A percentile compares a stretch with the other conserved stretches of the same genome.
Conservation (phyloP, 2,888 invertebrate genomes). For the Agrotis ipsilon region DNA sequence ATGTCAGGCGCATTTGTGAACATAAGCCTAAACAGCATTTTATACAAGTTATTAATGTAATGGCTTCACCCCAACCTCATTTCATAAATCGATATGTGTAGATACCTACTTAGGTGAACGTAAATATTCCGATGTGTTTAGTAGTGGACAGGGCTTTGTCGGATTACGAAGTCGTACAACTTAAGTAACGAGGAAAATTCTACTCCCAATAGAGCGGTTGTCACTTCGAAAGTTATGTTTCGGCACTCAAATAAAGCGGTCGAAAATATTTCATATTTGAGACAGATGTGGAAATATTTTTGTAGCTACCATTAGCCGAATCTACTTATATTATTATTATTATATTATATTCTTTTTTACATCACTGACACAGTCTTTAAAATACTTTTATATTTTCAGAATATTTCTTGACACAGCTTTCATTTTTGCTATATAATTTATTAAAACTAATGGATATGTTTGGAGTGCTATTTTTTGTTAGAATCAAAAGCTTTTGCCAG, state of each 20-base stretch:
- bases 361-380: not conserved
- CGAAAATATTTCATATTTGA: not conserved
- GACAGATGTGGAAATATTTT: too few relatives aligned
- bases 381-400: not conserved
- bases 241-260: not conserved
- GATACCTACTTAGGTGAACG: slow-evolving; percentile 4
- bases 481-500: too few relatives aligned
- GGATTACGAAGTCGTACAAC: not conserved
- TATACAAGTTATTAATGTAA: slow-evolving; percentile 23
- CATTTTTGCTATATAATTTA: too few relatives aligned
- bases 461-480: too few relatives aligned
- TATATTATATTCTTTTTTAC: too few relatives aligned
- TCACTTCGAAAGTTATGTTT: not conserved
- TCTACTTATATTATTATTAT: too few relatives aligned
- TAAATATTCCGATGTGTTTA: slow-evolving; percentile 19
- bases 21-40: slow-evolving; percentile 16
- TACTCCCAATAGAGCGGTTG: not conserved
- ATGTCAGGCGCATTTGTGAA: not conserved
- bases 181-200: not conserved
- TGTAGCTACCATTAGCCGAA: too few relatives aligned
- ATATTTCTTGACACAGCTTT: not conserved
- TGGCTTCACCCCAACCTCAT: slow-evolving; percentile 32
- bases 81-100: slow-evolving; percentile 31
- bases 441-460: too few relatives aligned
- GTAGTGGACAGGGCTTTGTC: not conserved